Conservation (phyloP, 2,113 vertebrate species). For the Tenebrosternarchus preto region DNA sequence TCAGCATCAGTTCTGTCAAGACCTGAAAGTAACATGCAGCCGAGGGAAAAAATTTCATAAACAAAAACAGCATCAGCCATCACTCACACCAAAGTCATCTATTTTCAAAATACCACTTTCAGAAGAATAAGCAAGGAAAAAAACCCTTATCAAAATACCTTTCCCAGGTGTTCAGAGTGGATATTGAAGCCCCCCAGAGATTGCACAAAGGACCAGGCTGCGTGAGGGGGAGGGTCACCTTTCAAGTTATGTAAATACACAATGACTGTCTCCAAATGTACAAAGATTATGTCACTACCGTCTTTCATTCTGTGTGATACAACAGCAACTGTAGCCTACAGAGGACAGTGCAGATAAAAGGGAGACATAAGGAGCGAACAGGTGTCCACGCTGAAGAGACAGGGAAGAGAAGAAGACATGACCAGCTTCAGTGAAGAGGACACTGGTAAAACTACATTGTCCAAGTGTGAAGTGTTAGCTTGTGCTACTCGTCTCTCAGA, state of each 20-base stretch:
- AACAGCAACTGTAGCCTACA: not conserved
- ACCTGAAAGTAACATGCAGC: conserved; percentile 3
- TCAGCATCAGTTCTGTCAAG: conserved; percentile 36
- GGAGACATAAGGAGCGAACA: not conserved
- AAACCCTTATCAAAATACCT: not conserved
- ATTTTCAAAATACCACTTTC: conserved; percentile 1
- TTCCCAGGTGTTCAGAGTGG: conserved; percentile 5
- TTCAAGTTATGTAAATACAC: conserved; percentile 1
- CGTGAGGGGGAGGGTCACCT: not conserved
- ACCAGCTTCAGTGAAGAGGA: not conserved
- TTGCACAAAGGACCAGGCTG: not conserved
- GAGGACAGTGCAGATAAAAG: conserved; percentile 1
- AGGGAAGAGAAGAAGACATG: no score
- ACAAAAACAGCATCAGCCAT: not conserved
- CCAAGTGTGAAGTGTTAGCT: not conserved
- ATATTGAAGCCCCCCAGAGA: conserved; percentile 11
- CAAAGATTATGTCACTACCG: no score
- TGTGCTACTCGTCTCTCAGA: not conserved
- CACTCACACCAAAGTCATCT: conserved; percentile 11
- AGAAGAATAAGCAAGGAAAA: not conserved
- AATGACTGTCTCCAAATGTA: not conserved
- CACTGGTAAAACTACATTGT: not conserved
- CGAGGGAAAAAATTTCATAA: not conserved
- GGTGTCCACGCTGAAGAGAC: not conserved
- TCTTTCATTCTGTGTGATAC: no score